Evolutionary conservation across 2,113 vertebrate species (phyloP).

Genomic region (Myodes glareolus): DNA sequence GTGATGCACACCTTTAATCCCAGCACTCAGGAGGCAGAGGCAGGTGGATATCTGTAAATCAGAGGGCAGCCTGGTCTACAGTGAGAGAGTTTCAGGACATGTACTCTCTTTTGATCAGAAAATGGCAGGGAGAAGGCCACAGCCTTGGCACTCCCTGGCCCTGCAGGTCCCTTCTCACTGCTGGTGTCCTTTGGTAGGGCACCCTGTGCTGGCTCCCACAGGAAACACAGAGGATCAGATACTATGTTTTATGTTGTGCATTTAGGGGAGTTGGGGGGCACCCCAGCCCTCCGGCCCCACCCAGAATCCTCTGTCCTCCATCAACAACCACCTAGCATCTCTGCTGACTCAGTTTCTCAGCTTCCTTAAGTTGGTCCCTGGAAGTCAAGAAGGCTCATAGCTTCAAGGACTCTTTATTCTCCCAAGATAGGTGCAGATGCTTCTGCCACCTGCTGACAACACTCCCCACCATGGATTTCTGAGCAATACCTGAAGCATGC

Average conservation of each 20-base stretch:
- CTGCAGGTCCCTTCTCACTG: neutral
- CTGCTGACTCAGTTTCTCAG: neutral
- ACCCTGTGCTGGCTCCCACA: fast-evolving
- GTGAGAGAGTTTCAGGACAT: too few species aligned
- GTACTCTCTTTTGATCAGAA: neutral
- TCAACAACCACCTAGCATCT: neutral
- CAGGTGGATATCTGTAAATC: too few species aligned
- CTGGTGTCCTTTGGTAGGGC: neutral
- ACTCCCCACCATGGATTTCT: neutral
- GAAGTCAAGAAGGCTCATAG: neutral
- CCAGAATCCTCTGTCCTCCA: neutral
- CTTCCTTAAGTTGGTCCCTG: neutral
- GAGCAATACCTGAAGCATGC: neutral
- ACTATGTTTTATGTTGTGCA: neutral
- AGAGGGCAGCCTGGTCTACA: too few species aligned
- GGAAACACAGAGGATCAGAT: neutral
- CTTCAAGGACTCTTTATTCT: neutral
- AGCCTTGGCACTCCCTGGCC: neutral
- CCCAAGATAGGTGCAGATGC: neutral
- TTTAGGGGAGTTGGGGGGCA: too few species aligned
- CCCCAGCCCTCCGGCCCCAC: neutral
- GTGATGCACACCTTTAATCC: neutral
- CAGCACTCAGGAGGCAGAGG: too few species aligned
- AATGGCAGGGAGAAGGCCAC: neutral
- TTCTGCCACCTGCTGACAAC: neutral